Conservation (phyloP, 2,888 invertebrate species). For the Scotopteryx bipunctaria region DNA sequence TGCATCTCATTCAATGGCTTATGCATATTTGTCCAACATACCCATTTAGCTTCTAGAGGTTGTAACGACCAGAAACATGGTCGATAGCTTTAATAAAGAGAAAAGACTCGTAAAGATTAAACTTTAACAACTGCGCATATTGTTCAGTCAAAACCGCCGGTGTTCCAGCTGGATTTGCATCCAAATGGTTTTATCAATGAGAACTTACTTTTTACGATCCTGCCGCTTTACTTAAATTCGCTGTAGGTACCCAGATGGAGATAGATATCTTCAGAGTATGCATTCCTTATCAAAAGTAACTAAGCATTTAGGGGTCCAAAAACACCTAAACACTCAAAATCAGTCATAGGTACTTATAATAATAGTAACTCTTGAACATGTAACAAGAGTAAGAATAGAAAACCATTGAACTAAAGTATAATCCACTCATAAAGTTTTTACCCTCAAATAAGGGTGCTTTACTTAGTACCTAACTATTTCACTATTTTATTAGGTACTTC, state of each 20-base stretch:
- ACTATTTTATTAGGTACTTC: too few species aligned
- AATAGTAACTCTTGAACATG: too few species aligned
- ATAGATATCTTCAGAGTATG: constrained; percentile 4
- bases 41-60: constrained; percentile 9
- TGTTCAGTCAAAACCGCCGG: constrained; percentile 34
- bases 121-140: constrained; percentile 31
- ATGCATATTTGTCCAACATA: constrained; percentile 11
- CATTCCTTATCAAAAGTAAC: background rate
- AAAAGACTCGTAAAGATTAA: constrained; percentile 36
- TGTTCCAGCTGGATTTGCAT: constrained; percentile 36
- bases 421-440: too few species aligned
- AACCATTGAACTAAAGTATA: too few species aligned
- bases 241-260: constrained; percentile 6
- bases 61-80: constrained; percentile 18
- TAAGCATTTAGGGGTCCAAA: background rate
- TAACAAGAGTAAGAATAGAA: too few species aligned
- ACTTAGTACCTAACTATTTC: too few species aligned
- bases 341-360: too few species aligned
- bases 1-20: constrained; percentile 9
- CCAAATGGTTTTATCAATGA: constrained; percentile 41
- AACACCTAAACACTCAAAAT: background rate
- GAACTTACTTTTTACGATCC: constrained; percentile 36
- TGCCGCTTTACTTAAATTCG: constrained; percentile 27
- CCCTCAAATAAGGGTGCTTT: too few species aligned
- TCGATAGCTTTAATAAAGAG: constrained; percentile 29